Base-by-base conservation (phyloP, 2,113 vertebrate species). In the Corythornis vintsioides region DNA sequence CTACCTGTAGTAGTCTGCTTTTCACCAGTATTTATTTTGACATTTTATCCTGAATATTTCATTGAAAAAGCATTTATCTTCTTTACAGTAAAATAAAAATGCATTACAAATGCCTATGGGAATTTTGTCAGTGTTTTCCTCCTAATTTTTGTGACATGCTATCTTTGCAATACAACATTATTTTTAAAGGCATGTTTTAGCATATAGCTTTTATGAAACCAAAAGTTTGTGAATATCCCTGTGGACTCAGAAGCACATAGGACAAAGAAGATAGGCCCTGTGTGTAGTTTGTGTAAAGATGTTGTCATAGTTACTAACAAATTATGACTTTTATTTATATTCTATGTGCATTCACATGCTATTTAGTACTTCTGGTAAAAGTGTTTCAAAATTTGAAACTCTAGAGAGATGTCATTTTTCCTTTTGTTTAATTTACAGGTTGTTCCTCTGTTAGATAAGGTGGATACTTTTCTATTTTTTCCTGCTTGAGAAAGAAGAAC, bases 81-180 rank as follows among this genome's bases (percentile, higher is more conserved):
- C 35, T 87, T 70, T 50, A 92, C 3, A 66, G 31, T 7, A 83
- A 90, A 87, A 85, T 61, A 67, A 90, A 92, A 94, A 73, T 15
- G 17, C 7, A 61, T 64, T 43, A 43, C 25, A 63, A 66, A 13
- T 45, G 94, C 65, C 60, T 80, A 19, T 40, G 64, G 45, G 80
- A 29, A 21, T 88, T 93, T 86, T 94, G 53, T 93, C 86, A 89
- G 72, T 7, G 4, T 95, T 93, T 80, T 83, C 64, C 16, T 76
- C 60, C 25, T 85, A 73, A 83, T 83, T 94, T 95, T 91, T 91
- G 38, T 92, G 82, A 82, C 85, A 84, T 16, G 12, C 63, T 73
- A 53, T 77, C 38, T 93, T 92, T 85, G 22, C 57, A 83, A 40
- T 66, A 56, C 19, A 42, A 53, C 8, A 31, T 81, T 80, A 28